Base-by-base conservation (phyloP, 2,113 vertebrate genomes). In the Willisornis vidua region DNA sequence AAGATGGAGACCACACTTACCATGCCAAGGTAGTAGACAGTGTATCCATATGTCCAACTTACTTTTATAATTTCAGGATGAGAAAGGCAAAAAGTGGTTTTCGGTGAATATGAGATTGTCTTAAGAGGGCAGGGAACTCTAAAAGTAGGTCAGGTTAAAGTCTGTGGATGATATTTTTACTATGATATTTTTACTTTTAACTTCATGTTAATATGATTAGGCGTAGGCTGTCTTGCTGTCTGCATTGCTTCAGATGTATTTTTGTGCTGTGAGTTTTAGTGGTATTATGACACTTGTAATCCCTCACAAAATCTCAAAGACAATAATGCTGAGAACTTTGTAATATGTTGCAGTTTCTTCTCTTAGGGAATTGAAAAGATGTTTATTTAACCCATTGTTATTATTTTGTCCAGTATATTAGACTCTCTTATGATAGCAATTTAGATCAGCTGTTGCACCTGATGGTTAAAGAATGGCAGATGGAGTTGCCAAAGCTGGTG, bases 391-490 rank as follows among this genome's bases (percentile, higher is more conserved):
- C 31, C 14, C 8, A 1, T 86, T 52, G 51, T 14, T 78, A 65
- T 66, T 98, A 77, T 48, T 63, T 87, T 33, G 88, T 79, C 13
- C 96, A 99, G 99, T 99, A 99, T 90, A 98, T 99, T 23, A 98
- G 99, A 88, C 97, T 99, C 61, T 99, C 99, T 43, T 99, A 98
- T 49, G 99, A 99, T 71, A 98, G 99, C 35, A 98, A 86, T 79
- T 67, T 98, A 65, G 99, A 99, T 84, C 98, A 97, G 25, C 87
- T 99, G 31, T 95, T 99, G 85, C 98, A 99, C 55, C 96, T 99
- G 94, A 99, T 99, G 99, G 89, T 99, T 92, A 98, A 97, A 93
- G 99, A 99, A 95, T 99, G 99, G 99, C 99, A 99, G 94, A 99
- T 99, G 98, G 99, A 99, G 55, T 96, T 98, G 88, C 99, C 99